Evolutionary conservation across 2,888 invertebrate species (phyloP), one percentile per base, ranked within the genome.

Genomic region (Apamea anceps): DNA sequence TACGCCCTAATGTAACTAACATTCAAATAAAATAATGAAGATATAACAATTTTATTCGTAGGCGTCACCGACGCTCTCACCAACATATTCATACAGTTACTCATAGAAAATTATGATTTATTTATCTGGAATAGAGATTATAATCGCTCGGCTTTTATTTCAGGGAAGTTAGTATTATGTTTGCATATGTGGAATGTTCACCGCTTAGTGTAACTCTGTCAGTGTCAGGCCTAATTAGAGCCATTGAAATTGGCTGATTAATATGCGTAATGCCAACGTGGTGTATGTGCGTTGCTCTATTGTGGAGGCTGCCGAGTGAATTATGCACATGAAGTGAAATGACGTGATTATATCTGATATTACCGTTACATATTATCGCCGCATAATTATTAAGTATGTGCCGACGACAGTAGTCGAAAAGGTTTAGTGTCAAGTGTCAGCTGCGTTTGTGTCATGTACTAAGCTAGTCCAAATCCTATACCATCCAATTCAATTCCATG

Each of bases 161-260:
- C 67, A 32, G 67, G n/a, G 54, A n/a, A 68, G 66, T 62, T 72
- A 74, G 80, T 81, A 73, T 77, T 87, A 90, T 87, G 62, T 85
- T 89, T 86, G 90, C 82, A 75, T 87, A 80, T 91, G 81, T 91
- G 90, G 92, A 90, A 93, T 91, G 89, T 91, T 91, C 92, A 88
- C 87, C 94, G 95, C 93, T 95, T 95, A 94, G 94, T 93, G 95
- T 95, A 94, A 95, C 95, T 94, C 95, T 95, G 96, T 95, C 95
- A 95, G 94, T 95, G 96, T 95, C 96, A 96, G 95, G 89, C 89
- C 93, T 96, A 96, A 96, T 96, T 96, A 96, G 94, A 93, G 93
- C 95, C 93, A 96, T 96, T 96, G 95, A 95, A 94, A 95, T 95
- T 93, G 94, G 94, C 94, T 96, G 96, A 96, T 96, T 96, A 96